phyloP scores from a whole-genome alignment of 2,113 vertebrate genomes.

The Gavia stellata region DNA sequence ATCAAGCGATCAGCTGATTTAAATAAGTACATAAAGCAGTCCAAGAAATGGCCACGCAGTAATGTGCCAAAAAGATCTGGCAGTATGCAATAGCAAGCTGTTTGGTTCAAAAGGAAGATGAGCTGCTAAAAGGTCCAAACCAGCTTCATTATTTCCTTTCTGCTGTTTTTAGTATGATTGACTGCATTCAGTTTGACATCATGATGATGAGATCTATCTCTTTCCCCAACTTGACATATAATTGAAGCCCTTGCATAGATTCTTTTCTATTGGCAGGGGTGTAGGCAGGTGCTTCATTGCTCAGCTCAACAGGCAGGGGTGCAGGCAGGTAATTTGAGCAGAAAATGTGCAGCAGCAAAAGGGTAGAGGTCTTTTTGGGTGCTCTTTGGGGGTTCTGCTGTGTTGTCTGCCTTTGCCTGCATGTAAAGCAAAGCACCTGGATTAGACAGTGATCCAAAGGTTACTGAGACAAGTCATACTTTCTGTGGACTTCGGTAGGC shows the following conservation, averaged over 20 bases:
- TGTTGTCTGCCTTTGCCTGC: background rate
- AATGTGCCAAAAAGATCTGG: background rate
- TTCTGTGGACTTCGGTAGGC: background rate
- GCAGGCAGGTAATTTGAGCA: background rate
- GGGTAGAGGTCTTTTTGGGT: background rate
- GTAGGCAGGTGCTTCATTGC: background rate
- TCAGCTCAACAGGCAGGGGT: background rate
- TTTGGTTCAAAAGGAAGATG: background rate
- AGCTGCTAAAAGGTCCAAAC: background rate
- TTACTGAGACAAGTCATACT: background rate
- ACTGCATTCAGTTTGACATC: background rate
- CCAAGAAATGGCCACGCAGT: background rate
- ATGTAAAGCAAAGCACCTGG: background rate
- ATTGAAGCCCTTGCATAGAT: background rate
- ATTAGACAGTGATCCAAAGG: background rate
- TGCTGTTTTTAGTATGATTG: background rate
- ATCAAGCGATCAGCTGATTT: background rate
- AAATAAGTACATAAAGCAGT: background rate
- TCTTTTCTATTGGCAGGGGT: background rate
- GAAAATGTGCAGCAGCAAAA: background rate
- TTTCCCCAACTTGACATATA: background rate
- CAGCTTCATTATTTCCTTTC: background rate
- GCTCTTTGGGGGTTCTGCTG: background rate
- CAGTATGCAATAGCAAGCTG: background rate
- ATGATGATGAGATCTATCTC: background rate